Percentiles rank a stretch among this genome's conserved stretches.
These are phyloP conservation scores for Pocillopora verrucosa DNA, from an alignment of 64 coral and sea anemone genomes.

Conservation along the genomic window DNA sequence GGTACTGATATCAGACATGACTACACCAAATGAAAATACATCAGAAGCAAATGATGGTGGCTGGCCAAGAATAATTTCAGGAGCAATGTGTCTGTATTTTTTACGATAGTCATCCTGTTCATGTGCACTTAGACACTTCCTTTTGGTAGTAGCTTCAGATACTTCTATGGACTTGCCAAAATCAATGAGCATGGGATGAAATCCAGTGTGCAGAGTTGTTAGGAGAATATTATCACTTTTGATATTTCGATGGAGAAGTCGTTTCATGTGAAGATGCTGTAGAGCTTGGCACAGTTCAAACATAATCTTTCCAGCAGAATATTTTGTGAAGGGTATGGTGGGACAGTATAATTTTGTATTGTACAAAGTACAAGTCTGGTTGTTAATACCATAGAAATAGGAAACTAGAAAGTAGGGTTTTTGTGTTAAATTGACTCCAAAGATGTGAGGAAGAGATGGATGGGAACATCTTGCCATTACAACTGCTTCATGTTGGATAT, in stretches of 20 bases:
- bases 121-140: not conserved
- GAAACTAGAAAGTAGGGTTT: slow-evolving; percentile 60
- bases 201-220: slow-evolving; percentile 15
- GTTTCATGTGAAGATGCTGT: slow-evolving; percentile 33
- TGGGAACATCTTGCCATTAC: slow-evolving; percentile 30
- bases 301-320: slow-evolving; percentile 28
- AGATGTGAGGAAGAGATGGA: slow-evolving; percentile 45
- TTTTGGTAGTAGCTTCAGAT: slow-evolving; percentile 28
- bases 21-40: slow-evolving; percentile 63
- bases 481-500: slow-evolving; percentile 46
- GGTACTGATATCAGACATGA: slow-evolving; percentile 54
- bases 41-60: slow-evolving; percentile 52
- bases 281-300: slow-evolving; percentile 50
- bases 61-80: slow-evolving; percentile 44
- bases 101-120: slow-evolving; percentile 51
- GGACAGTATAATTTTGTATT: slow-evolving; percentile 17
- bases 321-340: slow-evolving; percentile 15
- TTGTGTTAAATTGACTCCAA: slow-evolving; percentile 47
- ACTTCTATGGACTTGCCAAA: slow-evolving; percentile 49
- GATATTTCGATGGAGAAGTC: slow-evolving; percentile 48
- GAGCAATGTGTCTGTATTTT: slow-evolving; percentile 54
- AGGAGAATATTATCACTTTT: slow-evolving; percentile 63
- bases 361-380: slow-evolving; percentile 33
- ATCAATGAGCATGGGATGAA: slow-evolving; percentile 62
- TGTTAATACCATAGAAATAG: slow-evolving; percentile 50